Base-by-base conservation (phyloP, 2,113 vertebrate genomes). In the Trogon surrucura region DNA sequence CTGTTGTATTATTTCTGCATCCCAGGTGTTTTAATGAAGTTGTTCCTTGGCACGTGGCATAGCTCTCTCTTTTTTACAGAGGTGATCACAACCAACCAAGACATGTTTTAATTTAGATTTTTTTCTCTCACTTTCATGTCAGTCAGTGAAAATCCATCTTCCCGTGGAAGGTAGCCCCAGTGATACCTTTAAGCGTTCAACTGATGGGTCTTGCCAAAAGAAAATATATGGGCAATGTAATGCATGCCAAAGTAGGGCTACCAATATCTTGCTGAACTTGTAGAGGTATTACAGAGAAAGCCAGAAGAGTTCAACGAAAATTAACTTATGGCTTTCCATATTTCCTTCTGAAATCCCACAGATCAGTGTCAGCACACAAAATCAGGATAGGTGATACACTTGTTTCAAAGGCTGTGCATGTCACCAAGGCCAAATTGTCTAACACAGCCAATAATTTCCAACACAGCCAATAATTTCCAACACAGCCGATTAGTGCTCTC, bases 141-240 rank as follows among this genome's bases (percentile, higher is more conserved):
- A 83, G 72, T 32, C 62, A 85, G 16, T 57, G 27, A 51, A 95
- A 92, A 85, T 47, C 29, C 78, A 89, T 41, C 41, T 41, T 41
- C 41, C 41, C 41, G 62, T 61, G 54, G 66, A 60, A 69, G 44
- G 74, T 4, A 65, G 57, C 13, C 36, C 15, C 66, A 64, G 38
- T 26, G n/a, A 80, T 0, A 89, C 34, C 16, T 61, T 80, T 6
- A 45, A 81, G 27, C 4, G 5, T 87, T 81, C 53, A 57, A 41
- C 19, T 17, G 13, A 72, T 34, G 54, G n/a, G 62, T 16, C 32
- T 51, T 23, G 30, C 36, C 17, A 50, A 57, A 84, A 72, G 18
- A 41, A 89, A 85, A 60, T 15, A 32, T 0, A 23, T 4, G 23
- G 41, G 19, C 64, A 69, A n/a, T 0, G 0, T 27, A 77, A 41